Evolutionary conservation across 2,888 invertebrate species (phyloP).

Genomic region (Asteroscopus sphinx): DNA sequence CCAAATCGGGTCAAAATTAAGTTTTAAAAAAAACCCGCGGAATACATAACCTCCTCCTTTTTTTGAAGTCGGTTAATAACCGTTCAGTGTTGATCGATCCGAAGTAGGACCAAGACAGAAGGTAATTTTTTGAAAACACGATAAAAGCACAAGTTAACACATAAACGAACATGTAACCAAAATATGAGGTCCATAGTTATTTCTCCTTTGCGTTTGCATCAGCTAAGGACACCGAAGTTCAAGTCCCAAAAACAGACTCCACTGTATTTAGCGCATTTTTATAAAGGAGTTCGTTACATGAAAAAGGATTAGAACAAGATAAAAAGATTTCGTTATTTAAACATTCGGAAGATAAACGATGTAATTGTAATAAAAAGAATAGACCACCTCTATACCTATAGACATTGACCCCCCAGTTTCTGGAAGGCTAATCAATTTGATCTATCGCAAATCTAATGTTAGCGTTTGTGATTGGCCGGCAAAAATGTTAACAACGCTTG

Average conservation of each 20-base stretch:
- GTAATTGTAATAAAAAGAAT: too few relatives aligned
- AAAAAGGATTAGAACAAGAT: slow-evolving; percentile 32
- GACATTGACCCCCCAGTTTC: too few relatives aligned
- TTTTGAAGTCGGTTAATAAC: too few relatives aligned
- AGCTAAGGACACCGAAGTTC: slow-evolving; percentile 33
- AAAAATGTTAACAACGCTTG: too few relatives aligned
- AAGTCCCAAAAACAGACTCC: slow-evolving; percentile 25
- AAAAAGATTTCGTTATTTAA: neutral
- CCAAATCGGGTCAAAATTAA: neutral
- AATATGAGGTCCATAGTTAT: slow-evolving; percentile 36
- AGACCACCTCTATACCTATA: too few relatives aligned
- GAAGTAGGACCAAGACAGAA: slow-evolving; percentile 18
- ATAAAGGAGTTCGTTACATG: slow-evolving; percentile 16
- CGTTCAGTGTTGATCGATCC: slow-evolving; percentile 22
- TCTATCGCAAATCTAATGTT: too few relatives aligned
- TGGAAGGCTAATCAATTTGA: too few relatives aligned
- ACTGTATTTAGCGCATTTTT: slow-evolving; percentile 20
- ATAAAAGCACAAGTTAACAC: slow-evolving; percentile 10
- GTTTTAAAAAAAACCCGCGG: too few relatives aligned
- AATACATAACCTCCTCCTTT: too few relatives aligned
- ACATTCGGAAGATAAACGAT: neutral
- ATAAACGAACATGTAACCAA: slow-evolving; percentile 9
- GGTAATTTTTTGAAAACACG: neutral
- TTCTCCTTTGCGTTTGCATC: slow-evolving; percentile 23
- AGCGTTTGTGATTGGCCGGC: too few relatives aligned